These are phyloP conservation scores for Pomatorhinus ruficollis DNA, from an alignment of 2,113 vertebrate genomes.

Conservation along the genomic window DNA sequence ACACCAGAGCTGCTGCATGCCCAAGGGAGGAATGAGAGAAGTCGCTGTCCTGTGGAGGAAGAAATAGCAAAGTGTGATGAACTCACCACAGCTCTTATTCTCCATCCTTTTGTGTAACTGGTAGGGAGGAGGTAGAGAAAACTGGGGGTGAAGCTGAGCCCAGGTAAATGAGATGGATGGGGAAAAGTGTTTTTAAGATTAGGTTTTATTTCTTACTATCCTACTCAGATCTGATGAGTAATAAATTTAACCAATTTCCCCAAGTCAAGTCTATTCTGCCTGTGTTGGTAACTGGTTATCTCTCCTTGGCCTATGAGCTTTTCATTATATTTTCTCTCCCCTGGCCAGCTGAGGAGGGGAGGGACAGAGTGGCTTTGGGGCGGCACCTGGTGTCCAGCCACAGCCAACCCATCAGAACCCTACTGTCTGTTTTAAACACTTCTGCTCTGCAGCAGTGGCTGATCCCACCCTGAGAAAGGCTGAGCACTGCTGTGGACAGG, in stretches of 20 bases:
- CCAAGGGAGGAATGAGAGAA: not conserved
- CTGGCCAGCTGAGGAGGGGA: not conserved
- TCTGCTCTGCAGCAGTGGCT: not conserved
- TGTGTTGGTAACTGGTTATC: not conserved
- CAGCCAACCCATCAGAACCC: not conserved
- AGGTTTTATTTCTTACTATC: not conserved
- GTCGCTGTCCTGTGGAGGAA: not conserved
- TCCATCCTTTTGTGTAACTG: not conserved
- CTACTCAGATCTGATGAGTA: not conserved
- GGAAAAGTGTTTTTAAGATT: not conserved
- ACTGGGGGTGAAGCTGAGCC: not conserved
- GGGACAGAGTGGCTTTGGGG: not conserved
- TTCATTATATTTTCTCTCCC: not conserved
- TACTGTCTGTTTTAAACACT: not conserved
- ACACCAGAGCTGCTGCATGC: not conserved
- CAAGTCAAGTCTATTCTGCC: not conserved
- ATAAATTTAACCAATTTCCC: not conserved
- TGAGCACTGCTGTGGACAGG: not conserved
- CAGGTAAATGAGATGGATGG: not conserved
- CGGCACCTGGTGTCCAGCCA: not conserved
- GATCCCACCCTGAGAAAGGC: not conserved
- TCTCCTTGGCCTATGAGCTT: not conserved
- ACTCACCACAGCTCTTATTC: not conserved
- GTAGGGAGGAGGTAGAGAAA: not conserved
- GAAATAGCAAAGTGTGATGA: not conserved